Evolutionary conservation across 2,113 vertebrate genomes (phyloP).

Genomic region (Coturnix japonica): DNA sequence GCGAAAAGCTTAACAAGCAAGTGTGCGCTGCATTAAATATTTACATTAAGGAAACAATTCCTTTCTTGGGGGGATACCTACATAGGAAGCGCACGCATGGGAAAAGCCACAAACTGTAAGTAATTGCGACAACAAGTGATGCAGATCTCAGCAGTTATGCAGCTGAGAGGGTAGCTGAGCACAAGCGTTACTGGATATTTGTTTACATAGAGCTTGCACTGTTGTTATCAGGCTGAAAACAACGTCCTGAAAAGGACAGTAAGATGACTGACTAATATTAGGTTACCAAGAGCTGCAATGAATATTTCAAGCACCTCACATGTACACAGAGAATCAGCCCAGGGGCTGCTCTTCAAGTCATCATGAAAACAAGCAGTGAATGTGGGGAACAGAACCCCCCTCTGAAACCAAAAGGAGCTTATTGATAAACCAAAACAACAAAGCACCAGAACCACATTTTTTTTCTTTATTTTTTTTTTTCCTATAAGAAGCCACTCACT

Average conservation of each 20-base stretch:
- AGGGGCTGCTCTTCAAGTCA: background rate
- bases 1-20: constrained; percentile 2
- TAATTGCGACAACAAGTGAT: background rate
- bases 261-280: background rate
- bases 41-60: background rate
- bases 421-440: background rate
- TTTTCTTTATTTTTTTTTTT: background rate
- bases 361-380: background rate
- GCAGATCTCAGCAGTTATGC: background rate
- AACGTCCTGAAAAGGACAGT: background rate
- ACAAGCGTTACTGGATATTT: background rate
- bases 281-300: background rate
- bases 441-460: background rate
- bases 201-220: background rate
- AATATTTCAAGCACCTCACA: constrained; percentile 19
- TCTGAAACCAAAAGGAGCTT: background rate
- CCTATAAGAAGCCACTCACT: background rate
- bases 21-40: background rate
- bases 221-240: background rate
- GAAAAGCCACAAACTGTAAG: background rate
- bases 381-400: background rate
- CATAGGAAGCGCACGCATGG: background rate
- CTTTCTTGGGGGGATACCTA: background rate
- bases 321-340: background rate
- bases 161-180: background rate